Percentiles rank a stretch among this genome's conserved stretches.
These are phyloP conservation scores for Brachynemurus nebulosus DNA, from an alignment of 2,888 invertebrate genomes.

Conservation along the genomic window DNA sequence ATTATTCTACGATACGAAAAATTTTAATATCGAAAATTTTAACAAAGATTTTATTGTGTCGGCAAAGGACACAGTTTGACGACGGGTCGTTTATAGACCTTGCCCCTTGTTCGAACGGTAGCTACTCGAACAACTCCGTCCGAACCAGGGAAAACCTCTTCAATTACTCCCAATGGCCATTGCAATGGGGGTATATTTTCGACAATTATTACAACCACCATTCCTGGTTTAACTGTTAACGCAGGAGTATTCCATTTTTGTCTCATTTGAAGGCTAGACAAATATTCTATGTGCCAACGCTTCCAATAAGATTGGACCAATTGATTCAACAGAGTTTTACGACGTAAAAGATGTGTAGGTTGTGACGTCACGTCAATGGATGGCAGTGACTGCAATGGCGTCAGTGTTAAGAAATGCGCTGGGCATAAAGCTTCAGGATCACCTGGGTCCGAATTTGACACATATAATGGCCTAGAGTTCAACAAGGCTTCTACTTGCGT, in stretches of 20 bases:
- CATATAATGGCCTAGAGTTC: conserved; percentile 14
- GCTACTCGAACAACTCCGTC: conserved; percentile 12
- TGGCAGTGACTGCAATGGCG: conserved; percentile 7
- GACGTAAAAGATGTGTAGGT: neutral
- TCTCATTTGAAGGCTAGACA: neutral
- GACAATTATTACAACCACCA: neutral
- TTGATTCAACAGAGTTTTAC: neutral
- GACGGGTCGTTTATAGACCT: conserved; percentile 12
- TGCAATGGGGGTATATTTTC: conserved; percentile 5
- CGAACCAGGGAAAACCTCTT: conserved; percentile 9
- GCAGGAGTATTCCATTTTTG: neutral
- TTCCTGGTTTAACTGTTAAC: neutral
- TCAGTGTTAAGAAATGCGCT: conserved; percentile 11
- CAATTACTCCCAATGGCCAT: conserved; percentile 1
- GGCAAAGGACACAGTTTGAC: neutral
- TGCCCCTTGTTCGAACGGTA: conserved; percentile 6
- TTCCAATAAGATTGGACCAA: conserved; percentile 8
- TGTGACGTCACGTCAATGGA: neutral
- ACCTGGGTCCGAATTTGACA: conserved; percentile 9
- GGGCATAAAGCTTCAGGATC: conserved; percentile 10
- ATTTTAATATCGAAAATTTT: no score
- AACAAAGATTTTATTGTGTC: no score
- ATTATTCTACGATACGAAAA: no score
- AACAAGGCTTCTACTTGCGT: conserved; percentile 12
- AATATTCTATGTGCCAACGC: conserved; percentile 7